Percentiles rank a stretch among this genome's conserved stretches.
These are phyloP conservation scores for Chaetops frenatus DNA, from an alignment of 2,113 vertebrate species.

Conservation along the genomic window DNA sequence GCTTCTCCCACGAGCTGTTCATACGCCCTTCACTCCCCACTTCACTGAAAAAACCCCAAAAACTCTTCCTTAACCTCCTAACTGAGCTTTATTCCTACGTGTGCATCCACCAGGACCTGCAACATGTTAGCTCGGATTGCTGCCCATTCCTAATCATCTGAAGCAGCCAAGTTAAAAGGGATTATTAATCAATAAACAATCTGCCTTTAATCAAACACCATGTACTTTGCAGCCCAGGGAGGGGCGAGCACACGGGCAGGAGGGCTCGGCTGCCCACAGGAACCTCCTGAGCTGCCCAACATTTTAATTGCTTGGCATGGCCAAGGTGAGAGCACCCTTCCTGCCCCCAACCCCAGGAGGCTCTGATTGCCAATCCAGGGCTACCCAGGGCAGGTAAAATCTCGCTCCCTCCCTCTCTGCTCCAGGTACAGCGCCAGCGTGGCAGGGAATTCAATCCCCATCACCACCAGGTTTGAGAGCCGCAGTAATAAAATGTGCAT, in stretches of 20 bases:
- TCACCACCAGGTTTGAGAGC: neutral
- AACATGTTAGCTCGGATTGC: neutral
- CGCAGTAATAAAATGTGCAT: conserved; percentile 15
- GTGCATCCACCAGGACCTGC: neutral
- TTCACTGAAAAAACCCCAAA: fast-evolving
- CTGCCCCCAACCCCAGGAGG: neutral
- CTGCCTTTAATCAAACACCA: neutral
- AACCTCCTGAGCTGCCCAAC: neutral
- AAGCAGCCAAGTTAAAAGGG: neutral
- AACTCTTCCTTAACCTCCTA: neutral
- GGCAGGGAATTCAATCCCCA: neutral
- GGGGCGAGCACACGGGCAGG: neutral
- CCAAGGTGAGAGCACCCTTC: neutral
- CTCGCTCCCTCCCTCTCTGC: neutral
- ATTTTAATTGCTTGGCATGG: neutral
- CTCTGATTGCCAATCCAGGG: neutral
- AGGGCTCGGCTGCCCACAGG: neutral
- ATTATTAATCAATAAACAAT: conserved; percentile 50
- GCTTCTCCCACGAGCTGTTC: neutral
- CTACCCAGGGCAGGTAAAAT: neutral
- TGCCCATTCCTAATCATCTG: neutral
- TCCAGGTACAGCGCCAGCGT: fast-evolving
- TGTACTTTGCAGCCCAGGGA: neutral
- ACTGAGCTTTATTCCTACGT: neutral
- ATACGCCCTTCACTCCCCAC: neutral